phyloP scores from a whole-genome alignment of 1,140 invertebrate species.

The Drosophila murphyi region DNA sequence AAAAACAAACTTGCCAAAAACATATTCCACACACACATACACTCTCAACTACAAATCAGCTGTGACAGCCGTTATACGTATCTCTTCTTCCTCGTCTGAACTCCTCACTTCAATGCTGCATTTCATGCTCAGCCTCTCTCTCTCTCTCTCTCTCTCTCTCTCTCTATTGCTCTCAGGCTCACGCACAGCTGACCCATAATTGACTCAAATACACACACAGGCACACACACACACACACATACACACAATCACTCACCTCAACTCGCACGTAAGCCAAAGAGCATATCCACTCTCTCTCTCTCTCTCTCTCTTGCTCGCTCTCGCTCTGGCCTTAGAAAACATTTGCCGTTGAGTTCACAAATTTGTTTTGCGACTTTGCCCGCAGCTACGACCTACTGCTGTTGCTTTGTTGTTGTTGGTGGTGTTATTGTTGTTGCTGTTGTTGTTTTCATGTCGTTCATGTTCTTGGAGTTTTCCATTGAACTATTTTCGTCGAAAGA shows the following conservation, averaged over 20 bases:
- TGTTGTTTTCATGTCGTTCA: slow-evolving; percentile 16
- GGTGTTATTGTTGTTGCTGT: slow-evolving; percentile 16
- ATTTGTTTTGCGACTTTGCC: slow-evolving; percentile 41
- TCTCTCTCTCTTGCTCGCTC: background rate
- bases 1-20: slow-evolving; percentile 8
- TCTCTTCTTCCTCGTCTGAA: background rate
- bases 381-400: slow-evolving; percentile 66
- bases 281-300: slow-evolving; percentile 9
- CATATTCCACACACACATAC: background rate
- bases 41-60: slow-evolving; percentile 32
- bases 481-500: slow-evolving; percentile 69
- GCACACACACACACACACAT: slow-evolving; percentile 16
- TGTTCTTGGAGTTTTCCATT: slow-evolving; percentile 74
- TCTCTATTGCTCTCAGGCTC: slow-evolving; percentile 40
- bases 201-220: slow-evolving; percentile 50
- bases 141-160: background rate
- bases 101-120: slow-evolving; percentile 3
- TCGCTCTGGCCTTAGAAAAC: slow-evolving; percentile 56
- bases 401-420: slow-evolving; percentile 60
- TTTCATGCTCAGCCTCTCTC: slow-evolving; percentile 17
- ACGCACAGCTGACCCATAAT: slow-evolving; percentile 82
- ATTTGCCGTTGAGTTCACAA: slow-evolving; percentile 45
- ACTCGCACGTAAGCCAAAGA: slow-evolving; percentile 43
- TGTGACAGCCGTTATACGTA: slow-evolving; percentile 31
- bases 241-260: slow-evolving; percentile 22